Percentiles rank a stretch among this genome's conserved stretches.
phyloP scores from a whole-genome alignment of 2,888 invertebrate species.

The Pristionchus exspectatus region DNA sequence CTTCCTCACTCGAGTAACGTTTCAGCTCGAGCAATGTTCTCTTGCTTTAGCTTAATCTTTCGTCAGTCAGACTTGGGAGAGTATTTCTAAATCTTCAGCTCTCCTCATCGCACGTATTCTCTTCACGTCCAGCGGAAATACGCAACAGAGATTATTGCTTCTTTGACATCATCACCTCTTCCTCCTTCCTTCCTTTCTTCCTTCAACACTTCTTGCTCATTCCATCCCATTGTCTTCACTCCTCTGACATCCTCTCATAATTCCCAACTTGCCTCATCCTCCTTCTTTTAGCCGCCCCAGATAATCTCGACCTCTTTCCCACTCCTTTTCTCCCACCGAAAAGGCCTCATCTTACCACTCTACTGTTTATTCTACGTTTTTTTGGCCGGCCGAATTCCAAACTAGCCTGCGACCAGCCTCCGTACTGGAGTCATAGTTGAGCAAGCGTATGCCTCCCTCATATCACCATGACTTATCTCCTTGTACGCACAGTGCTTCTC shows the following conservation, averaged over 20 bases:
- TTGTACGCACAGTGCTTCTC: neutral
- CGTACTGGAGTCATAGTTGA: neutral
- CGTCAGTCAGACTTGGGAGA: too few species aligned
- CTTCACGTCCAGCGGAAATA: neutral
- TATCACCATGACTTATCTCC: too few species aligned
- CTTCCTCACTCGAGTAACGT: neutral
- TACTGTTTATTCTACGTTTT: slow-evolving; percentile 14
- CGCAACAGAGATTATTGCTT: neutral
- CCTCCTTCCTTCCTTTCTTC: slow-evolving; percentile 29
- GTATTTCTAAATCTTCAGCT: neutral
- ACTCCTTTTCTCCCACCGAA: neutral
- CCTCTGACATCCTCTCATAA: slow-evolving; percentile 32
- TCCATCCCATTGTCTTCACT: slow-evolving; percentile 3
- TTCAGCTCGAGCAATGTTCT: neutral
- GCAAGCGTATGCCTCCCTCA: neutral
- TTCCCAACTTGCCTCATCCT: slow-evolving; percentile 17
- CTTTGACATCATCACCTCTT: neutral
- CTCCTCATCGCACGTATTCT: neutral
- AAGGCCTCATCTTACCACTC: slow-evolving; percentile 21
- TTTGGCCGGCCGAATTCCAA: neutral
- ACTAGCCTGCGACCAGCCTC: neutral
- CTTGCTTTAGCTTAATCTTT: too few species aligned
- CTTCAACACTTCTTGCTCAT: slow-evolving; percentile 27
- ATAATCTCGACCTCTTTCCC: slow-evolving; percentile 40
- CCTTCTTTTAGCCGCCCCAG: slow-evolving; percentile 9